Conservation (phyloP, 2,113 vertebrate genomes). For the Thermophis baileyi region DNA sequence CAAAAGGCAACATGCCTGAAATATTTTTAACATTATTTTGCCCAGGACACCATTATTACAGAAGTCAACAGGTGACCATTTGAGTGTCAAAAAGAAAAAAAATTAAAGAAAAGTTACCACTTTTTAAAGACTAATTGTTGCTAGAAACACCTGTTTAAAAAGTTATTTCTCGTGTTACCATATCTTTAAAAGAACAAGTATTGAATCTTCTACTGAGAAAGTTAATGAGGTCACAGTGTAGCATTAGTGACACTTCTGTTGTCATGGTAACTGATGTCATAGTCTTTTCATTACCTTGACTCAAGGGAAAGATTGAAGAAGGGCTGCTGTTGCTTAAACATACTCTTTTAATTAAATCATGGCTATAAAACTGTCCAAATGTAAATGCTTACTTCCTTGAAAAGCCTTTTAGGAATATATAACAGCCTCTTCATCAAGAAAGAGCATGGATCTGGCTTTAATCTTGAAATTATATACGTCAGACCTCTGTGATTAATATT, state of each 20-base stretch:
- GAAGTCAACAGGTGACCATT: background rate
- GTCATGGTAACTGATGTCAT: constrained; percentile 14
- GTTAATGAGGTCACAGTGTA: background rate
- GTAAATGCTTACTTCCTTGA: rapidly evolving
- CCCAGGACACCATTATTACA: background rate
- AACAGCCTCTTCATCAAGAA: background rate
- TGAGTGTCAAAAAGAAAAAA: background rate
- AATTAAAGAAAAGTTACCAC: background rate
- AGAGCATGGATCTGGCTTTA: background rate
- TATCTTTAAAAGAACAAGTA: background rate
- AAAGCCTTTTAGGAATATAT: background rate
- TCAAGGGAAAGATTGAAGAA: background rate
- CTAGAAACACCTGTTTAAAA: background rate
- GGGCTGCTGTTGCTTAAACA: background rate
- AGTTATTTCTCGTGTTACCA: background rate
- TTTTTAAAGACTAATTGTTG: background rate
- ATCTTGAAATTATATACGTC: background rate
- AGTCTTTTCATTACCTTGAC: background rate
- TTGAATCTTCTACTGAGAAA: background rate
- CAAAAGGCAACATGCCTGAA: background rate
- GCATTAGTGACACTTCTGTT: background rate
- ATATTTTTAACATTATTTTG: background rate
- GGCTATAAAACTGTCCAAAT: background rate
- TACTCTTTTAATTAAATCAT: constrained; percentile 4
- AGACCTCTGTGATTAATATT: background rate